These are phyloP conservation scores for Octopus sinensis DNA, from an alignment of 1,140 invertebrate species.

Conservation along the genomic window DNA sequence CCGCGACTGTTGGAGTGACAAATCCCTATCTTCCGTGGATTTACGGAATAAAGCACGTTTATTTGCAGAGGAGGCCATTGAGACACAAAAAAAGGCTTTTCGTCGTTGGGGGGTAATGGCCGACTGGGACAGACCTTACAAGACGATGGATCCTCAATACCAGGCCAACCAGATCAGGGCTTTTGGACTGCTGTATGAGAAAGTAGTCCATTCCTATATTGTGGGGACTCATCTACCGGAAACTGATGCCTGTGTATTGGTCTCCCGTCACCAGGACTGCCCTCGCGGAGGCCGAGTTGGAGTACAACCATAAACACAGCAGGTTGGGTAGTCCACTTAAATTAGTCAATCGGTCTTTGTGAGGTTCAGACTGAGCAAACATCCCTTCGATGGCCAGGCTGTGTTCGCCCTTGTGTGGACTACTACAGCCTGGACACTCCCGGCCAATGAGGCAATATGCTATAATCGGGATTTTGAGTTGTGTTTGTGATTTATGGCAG, in stretches of 20 bases:
- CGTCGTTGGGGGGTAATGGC: conserved; percentile 87
- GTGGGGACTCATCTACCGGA: conserved; percentile 74
- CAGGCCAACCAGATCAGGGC: conserved; percentile 76
- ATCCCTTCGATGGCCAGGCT: too few species aligned
- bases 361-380: too few species aligned
- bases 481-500: too few species aligned
- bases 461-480: too few species aligned
- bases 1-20: conserved; percentile 23
- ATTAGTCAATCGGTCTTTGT: too few species aligned
- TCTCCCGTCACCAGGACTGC: conserved; percentile 89
- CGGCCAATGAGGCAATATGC: too few species aligned
- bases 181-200: conserved; percentile 80
- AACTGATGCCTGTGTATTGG: conserved; percentile 95
- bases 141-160: conserved; percentile 76
- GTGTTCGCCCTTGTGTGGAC: too few species aligned
- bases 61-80: conserved; percentile 75
- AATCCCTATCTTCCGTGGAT: conserved; percentile 38
- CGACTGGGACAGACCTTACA: conserved; percentile 84
- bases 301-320: conserved; percentile 81
- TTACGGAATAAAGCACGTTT: conserved; percentile 65
- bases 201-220: conserved; percentile 55
- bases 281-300: conserved; percentile 93
- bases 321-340: too few species aligned
- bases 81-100: conserved; percentile 76
- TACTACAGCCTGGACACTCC: too few species aligned